These are phyloP conservation scores for Panthera uncia DNA, from an alignment of 2,113 vertebrate genomes.

Conservation along the genomic window DNA sequence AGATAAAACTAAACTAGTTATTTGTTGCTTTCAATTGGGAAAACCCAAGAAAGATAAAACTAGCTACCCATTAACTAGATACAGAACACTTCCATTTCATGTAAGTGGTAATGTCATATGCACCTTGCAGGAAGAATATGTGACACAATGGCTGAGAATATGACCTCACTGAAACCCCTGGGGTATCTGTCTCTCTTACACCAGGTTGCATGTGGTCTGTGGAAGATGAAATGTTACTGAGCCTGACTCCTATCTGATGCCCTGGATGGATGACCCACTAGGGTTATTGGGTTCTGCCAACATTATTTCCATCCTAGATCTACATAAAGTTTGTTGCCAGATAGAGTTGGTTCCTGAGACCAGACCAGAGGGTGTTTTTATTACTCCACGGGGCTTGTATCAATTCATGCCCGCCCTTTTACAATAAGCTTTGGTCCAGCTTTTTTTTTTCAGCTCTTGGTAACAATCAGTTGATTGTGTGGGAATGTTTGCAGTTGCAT, in stretches of 20 bases:
- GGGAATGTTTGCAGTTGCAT: neutral
- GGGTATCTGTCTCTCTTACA: neutral
- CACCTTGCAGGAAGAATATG: neutral
- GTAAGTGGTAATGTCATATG: neutral
- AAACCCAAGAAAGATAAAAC: neutral
- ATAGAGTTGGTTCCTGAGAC: neutral
- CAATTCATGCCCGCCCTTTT: neutral
- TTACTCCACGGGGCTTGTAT: neutral
- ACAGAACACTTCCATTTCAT: neutral
- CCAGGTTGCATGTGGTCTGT: neutral
- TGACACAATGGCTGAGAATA: neutral
- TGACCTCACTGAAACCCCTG: neutral
- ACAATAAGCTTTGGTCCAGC: neutral
- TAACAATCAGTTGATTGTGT: neutral
- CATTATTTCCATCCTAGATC: constrained; percentile 51
- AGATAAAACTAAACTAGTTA: neutral
- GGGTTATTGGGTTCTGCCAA: neutral
- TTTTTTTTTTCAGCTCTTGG: neutral
- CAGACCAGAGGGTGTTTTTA: neutral
- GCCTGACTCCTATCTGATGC: neutral
- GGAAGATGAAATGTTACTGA: neutral
- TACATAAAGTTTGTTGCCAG: neutral
- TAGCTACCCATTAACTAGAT: neutral
- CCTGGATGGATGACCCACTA: constrained; percentile 37
- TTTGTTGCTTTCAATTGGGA: neutral